These are phyloP conservation scores for Colossoma macropomum DNA, from an alignment of 2,113 vertebrate genomes.

Conservation along the genomic window DNA sequence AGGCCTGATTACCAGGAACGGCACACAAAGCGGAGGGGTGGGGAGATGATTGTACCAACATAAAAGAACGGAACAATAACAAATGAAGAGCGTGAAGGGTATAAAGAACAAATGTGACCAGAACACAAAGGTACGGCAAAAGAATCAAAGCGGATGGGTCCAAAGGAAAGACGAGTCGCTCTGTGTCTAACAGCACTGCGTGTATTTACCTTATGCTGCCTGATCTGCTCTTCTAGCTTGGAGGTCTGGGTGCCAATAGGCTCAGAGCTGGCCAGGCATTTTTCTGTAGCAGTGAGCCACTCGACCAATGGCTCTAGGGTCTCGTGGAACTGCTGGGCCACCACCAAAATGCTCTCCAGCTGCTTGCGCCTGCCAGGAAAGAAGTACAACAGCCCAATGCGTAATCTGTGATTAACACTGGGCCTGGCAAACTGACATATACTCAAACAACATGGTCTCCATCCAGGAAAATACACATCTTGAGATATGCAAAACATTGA, in stretches of 20 bases:
- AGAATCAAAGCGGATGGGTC: slow-evolving; percentile 10
- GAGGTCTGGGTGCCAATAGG: slow-evolving; percentile 90
- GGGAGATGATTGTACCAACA: slow-evolving; percentile 49
- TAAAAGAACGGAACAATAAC: slow-evolving; percentile 59
- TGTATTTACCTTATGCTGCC: slow-evolving; percentile 87
- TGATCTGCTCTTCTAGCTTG: slow-evolving; percentile 91
- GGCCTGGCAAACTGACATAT: neutral
- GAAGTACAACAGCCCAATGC: neutral
- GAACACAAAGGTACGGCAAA: slow-evolving; percentile 22
- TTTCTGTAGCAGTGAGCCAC: slow-evolving; percentile 88
- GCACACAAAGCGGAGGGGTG: slow-evolving; percentile 53
- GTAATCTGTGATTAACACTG: slow-evolving; percentile 3
- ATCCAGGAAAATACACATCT: neutral
- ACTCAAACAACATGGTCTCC: neutral
- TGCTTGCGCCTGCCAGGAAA: slow-evolving; percentile 84
- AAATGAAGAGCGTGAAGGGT: slow-evolving; percentile 34
- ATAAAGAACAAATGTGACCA: slow-evolving; percentile 13
- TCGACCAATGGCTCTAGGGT: slow-evolving; percentile 90
- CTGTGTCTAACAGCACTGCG: neutral
- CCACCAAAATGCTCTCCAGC: slow-evolving; percentile 89
- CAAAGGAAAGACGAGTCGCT: neutral
- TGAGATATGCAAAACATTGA: neutral
- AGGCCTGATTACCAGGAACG: slow-evolving; percentile 75
- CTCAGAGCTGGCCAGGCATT: slow-evolving; percentile 88
- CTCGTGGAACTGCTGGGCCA: slow-evolving; percentile 95